Evolutionary conservation across 2,113 vertebrate species (phyloP), one percentile per base, ranked within the genome.

Genomic region (Mobula birostris): DNA sequence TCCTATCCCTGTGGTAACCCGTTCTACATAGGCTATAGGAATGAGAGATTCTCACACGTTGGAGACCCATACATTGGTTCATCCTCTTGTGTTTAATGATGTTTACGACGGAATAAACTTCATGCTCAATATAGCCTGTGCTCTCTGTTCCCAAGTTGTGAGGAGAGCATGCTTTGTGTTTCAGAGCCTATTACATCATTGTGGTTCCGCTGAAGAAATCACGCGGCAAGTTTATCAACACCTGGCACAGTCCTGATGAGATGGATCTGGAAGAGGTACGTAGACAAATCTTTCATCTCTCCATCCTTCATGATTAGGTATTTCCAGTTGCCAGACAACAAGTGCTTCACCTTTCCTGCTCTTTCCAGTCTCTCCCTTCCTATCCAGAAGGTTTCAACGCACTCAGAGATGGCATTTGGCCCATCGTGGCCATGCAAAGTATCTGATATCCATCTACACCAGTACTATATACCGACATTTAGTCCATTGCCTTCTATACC

Each of bases 201-300:
- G 98, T 98, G 95, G 98, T 99, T 32, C 98, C 98, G 0, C 95
- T 99, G 40, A 98, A 97, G 95, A 98, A 96, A 94, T 97, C 97
- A 0, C 95, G 97, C 0, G 97, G 97, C 58, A 97, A 97, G 74
- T 97, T 97, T n/a, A 96, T 98, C 78, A 97, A 97, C 94, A 97
- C 97, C 0, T 96, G 97, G 95, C 98, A 97, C 94, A 98, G 96
- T 95, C 98, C 98, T 0, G 98, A 99, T 95, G 98, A 99, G 95
- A 98, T 98, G 97, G 98, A 99, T 94, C 97, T 99, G 95, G 98
- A 99, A 94, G 98, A 99, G 98, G 98, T 99, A 95, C 96, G 97
- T 85, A 94, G 79, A 29, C 56, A 87, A 58, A 63, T 0, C 1
- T 2, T 58, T 85, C 82, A 21, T 85, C 27, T 48, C 82, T 27